These are phyloP conservation scores for Eudyptes chrysolophus DNA, from an alignment of 2,113 vertebrate species.

Conservation along the genomic window DNA sequence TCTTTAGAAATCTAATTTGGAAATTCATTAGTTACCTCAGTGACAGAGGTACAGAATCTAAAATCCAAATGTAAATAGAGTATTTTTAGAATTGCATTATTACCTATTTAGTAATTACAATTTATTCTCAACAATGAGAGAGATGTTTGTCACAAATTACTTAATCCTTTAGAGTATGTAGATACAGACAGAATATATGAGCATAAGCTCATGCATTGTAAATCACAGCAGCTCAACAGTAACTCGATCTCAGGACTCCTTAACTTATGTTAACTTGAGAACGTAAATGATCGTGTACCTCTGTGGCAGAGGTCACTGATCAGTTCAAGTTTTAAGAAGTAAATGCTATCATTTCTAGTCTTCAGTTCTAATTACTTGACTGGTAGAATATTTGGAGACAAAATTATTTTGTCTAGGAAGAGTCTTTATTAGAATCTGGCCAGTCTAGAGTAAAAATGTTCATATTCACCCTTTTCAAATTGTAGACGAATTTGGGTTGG, in stretches of 20 bases:
- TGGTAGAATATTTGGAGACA: not conserved
- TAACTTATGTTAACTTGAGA: not conserved
- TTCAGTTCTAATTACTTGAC: not conserved
- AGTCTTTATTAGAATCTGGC: not conserved
- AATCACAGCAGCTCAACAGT: not conserved
- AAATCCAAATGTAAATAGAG: not conserved
- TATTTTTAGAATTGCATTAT: not conserved
- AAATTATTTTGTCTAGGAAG: not conserved
- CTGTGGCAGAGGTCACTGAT: not conserved
- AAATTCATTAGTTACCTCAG: not conserved
- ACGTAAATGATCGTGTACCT: not conserved
- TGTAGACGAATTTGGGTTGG: rapidly evolving
- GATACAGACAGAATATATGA: not conserved
- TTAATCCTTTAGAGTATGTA: not conserved
- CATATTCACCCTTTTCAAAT: not conserved
- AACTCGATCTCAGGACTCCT: not conserved
- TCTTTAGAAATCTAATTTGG: not conserved
- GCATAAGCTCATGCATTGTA: not conserved
- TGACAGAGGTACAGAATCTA: not conserved
- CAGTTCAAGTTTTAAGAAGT: not conserved
- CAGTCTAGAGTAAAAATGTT: not conserved
- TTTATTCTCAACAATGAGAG: not conserved
- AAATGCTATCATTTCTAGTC: not conserved
- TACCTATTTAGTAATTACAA: not conserved
- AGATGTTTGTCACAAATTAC: not conserved